Evolutionary conservation across 2,888 invertebrate genomes (phyloP), one percentile per base, ranked within the genome.

Genomic region (Drosophila colorata): DNA sequence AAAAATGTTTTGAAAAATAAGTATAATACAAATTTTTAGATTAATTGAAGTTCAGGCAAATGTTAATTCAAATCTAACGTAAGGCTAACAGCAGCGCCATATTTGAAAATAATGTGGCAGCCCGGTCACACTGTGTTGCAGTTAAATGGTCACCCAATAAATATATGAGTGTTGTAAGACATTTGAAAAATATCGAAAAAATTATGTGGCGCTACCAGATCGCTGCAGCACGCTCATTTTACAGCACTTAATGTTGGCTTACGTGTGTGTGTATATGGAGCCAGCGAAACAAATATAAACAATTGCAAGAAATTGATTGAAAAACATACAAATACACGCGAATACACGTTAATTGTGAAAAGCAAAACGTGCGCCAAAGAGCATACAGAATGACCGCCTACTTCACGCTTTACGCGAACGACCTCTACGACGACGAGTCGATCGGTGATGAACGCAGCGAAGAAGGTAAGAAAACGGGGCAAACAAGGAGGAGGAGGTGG

Each of bases 361-460:
- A 18, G 11, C 18, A 44, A 37, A 31, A 16, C 18, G 16, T 23
- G 9, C 8, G 20, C 8, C 8, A 48, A 56, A 18, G 13, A 33
- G 31, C 14, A 31, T 7, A 25, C n/a, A 67, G 3, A 40, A 83
- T 83, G 87, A 81, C 70, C 47, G 55, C 72, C 33, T 84, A 81
- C 57, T 87, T 69, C 49, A 72, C 67, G 23, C 44, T 69, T 0
- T 83, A 73, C 44, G 61, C 77, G 13, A 77, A 77, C 7, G 85
- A 85, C 56, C 80, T 69, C 25, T 87, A 80, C 46, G 85, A 85
- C 25, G 85, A 85, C 38, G 85, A 85, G 55, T 85, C 85, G 11
- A 85, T 87, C 35, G 86, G 85, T 1, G 85, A 85, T 31, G 85
- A 85, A 37, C 85, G 88, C 40, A 85, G 88, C 49, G 85, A 87